Evolutionary conservation across 2,888 invertebrate species (phyloP), one percentile per base, ranked within the genome.

Genomic region (Troglohyphantes excavatus): DNA sequence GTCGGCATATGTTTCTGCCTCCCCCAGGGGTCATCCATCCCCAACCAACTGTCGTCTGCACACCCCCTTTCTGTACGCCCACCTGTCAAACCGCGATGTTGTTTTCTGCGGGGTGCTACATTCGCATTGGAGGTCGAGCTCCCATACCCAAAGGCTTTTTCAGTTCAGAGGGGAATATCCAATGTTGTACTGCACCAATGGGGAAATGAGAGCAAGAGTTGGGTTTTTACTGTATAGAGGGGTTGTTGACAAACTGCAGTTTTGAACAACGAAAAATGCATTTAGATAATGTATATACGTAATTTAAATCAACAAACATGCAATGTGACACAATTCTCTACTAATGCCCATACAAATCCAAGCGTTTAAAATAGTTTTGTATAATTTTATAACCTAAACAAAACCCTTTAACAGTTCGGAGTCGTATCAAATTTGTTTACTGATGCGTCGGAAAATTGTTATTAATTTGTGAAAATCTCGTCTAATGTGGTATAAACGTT

Each of bases 1-100:
- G 88, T 39, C 82, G 65, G 67, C 82, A 82, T 82, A 63, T 88
- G 82, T 75, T 82, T 88, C 26, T 23, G 59, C 13, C 68, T 43
- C 5, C 88, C 75, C 68, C 21, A 46, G 67, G 27, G 81, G 82
- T 75, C 82, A 82, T 75, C 59, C 67, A 67, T 76, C 68, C 68
- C 61, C 75, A 76, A 53, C 68, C 76, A 76, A 85, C 76, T 63
- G 6, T 43, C 23, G 13, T 53, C 53, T 53, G 33, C 13, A 53
- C 26, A n/a, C 11, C n/a, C 61, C 29, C 68, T 29, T 76, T 59
- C 5, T 26, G 53, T 68, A 88, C 88, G 88, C 88, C 88, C 88
- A 88, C 88, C 88, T 88, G 88, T 68, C 82, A 88, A 43, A 68
- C 17, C 19, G 43, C 21, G 46, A 23, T 39, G 81, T 17, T 7